Evolutionary conservation across 2,888 invertebrate genomes (phyloP).

Genomic region (Candidula unifasciata): DNA sequence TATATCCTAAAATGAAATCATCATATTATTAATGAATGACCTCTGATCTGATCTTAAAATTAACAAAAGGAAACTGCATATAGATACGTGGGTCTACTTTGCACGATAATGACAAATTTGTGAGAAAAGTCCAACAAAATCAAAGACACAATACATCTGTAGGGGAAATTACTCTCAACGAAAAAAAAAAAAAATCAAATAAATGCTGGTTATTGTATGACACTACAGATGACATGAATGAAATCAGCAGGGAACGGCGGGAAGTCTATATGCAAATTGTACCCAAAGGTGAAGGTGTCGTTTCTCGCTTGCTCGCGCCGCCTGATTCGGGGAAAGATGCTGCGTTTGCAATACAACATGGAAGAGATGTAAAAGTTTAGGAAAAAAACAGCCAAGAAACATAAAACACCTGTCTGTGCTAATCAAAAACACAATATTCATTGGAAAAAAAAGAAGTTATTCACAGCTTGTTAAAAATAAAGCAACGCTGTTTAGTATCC

Average conservation of each 20-base stretch:
- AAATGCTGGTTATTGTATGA: slow-evolving; percentile 29
- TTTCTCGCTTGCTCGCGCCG: slow-evolving; percentile 45
- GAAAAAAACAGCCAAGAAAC: slow-evolving; percentile 11
- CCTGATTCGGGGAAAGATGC: slow-evolving; percentile 28
- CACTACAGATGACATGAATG: neutral
- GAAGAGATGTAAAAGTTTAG: slow-evolving; percentile 23
- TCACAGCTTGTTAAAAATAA: neutral
- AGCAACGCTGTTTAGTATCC: neutral
- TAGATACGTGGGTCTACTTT: too few species aligned
- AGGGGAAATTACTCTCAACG: neutral
- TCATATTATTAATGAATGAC: too few species aligned
- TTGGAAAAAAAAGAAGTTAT: neutral
- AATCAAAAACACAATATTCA: slow-evolving; percentile 12
- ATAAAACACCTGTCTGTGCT: slow-evolving; percentile 13
- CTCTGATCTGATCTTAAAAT: too few species aligned
- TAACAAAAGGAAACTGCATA: too few species aligned
- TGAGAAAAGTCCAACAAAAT: slow-evolving; percentile 19
- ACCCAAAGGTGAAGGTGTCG: slow-evolving; percentile 37
- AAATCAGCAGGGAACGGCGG: neutral
- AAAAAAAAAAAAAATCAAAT: slow-evolving; percentile 6
- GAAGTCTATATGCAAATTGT: slow-evolving; percentile 45
- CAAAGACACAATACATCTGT: slow-evolving; percentile 6
- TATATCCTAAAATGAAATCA: too few species aligned
- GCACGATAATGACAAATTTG: neutral
- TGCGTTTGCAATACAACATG: slow-evolving; percentile 37